Evolutionary conservation across 2,888 invertebrate species (phyloP), one percentile per base, ranked within the genome.

Genomic region (Drosophila hamatofila): DNA sequence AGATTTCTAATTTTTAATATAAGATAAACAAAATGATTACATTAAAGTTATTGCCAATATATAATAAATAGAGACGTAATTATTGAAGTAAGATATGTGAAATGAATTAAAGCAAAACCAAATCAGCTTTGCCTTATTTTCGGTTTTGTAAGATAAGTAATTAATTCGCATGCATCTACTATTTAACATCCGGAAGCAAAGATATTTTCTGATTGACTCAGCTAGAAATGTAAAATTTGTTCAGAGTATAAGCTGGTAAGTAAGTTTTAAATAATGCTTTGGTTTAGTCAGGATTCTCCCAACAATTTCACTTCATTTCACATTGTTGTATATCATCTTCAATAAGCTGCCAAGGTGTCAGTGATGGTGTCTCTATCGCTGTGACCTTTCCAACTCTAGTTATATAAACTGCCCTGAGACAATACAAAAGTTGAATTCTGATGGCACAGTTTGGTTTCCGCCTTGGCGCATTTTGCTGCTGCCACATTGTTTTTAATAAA

Each of bases 401-500:
- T 61, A 30, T 35, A 23, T 52, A n/a, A 42, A n/a, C 30, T 59
- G 49, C 37, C 41, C 46, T 57, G 21, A 25, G 70, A 69, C 66
- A 60, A 80, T 72, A 62, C 58, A 25, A 39, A 70, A 25, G 59
- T 71, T 39, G 65, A 66, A 44, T 35, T 48, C 54, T 52, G 68
- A 56, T 71, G 80, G 52, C 55, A 61, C 75, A 82, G 68, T 79
- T 79, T 62, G 54, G 63, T 67, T 79, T 81, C 71, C 77, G 80
- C 68, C 39, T 52, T 59, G 81, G 42, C 76, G 87, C 72, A 71
- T 64, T 70, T 58, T 41, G 57, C 57, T 44, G 55, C 57, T 65
- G 69, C 63, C 69, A 65, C 86, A 86, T 86, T 88, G 78, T 83
- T 75, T 89, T 85, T 78, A 80, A 73, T 80, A 82, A 75, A 61